Conservation (phyloP, 2,888 invertebrate species). For the Pandemis corylana region DNA sequence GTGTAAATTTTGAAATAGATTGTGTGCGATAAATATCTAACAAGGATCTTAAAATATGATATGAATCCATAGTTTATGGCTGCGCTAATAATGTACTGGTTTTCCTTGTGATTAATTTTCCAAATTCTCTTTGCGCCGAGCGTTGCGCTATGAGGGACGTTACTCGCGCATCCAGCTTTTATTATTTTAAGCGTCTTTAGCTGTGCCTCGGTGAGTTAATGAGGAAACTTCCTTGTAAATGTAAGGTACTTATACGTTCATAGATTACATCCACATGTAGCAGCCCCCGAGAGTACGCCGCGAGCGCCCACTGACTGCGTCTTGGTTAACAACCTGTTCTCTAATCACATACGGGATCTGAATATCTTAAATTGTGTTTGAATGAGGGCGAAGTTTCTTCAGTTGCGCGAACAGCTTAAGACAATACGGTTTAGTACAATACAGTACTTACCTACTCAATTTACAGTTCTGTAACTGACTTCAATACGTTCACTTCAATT, state of each 20-base stretch:
- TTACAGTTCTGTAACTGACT: not conserved
- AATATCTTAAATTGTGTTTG: constrained; percentile 19
- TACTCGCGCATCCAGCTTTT: constrained; percentile 9
- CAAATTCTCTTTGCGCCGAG: constrained; percentile 14
- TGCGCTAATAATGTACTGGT: not conserved
- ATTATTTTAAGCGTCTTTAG: constrained; percentile 32
- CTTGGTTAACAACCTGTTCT: constrained; percentile 30
- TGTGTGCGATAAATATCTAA: too few species aligned
- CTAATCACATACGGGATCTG: constrained; percentile 21
- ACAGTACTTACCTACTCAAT: constrained; percentile 1
- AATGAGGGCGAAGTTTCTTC: not conserved
- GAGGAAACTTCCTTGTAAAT: constrained; percentile 36
- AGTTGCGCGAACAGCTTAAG: not conserved
- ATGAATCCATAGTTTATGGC: not conserved
- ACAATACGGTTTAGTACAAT: not conserved
- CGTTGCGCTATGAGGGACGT: constrained; percentile 2
- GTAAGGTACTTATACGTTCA: constrained; percentile 21
- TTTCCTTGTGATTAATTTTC: constrained; percentile 16
- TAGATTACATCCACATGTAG: constrained; percentile 18
- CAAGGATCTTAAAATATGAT: not conserved
- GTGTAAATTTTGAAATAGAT: too few species aligned
- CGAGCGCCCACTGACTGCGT: constrained; percentile 11
- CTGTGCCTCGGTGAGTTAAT: constrained; percentile 33
- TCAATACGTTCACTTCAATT: not conserved
- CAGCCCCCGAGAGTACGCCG: constrained; percentile 15